Evolutionary conservation across 2,113 vertebrate species (phyloP).

Genomic region (Accipiter cooperii): DNA sequence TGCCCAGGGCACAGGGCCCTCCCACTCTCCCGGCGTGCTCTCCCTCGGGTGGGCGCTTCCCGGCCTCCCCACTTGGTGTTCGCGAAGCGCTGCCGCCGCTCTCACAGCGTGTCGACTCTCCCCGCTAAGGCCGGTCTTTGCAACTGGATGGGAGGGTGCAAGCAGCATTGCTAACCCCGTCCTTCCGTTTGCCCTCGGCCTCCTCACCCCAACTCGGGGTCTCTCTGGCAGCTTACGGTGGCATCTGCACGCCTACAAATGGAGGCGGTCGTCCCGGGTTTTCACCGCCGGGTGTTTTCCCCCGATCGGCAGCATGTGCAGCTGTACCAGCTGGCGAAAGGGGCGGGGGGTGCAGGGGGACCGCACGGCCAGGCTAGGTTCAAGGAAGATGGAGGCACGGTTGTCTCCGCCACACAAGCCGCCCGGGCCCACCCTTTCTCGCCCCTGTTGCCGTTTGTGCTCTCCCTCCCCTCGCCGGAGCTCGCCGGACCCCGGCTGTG

Average conservation of each 20-base stretch:
- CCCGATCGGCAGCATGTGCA: background rate
- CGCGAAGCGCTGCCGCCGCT: accelerated
- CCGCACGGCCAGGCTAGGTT: background rate
- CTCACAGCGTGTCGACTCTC: background rate
- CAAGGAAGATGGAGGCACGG: background rate
- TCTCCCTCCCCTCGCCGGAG: background rate
- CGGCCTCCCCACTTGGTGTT: no score
- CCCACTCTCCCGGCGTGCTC: background rate
- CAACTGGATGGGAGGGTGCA: background rate
- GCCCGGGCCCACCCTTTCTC: accelerated
- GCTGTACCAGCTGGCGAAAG: background rate
- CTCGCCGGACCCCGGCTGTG: no score
- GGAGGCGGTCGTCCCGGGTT: background rate
- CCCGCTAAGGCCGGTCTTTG: background rate
- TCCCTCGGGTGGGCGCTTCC: background rate
- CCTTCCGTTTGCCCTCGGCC: background rate
- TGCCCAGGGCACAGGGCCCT: background rate
- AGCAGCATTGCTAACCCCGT: background rate
- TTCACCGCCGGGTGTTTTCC: accelerated
- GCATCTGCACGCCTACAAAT: background rate
- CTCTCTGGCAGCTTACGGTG: background rate
- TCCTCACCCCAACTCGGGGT: background rate
- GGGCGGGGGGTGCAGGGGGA: background rate
- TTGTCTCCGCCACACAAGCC: no score
- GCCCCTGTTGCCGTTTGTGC: background rate